Base-by-base conservation (phyloP, 2,888 invertebrate species). In the Dryadula phaetusa region DNA sequence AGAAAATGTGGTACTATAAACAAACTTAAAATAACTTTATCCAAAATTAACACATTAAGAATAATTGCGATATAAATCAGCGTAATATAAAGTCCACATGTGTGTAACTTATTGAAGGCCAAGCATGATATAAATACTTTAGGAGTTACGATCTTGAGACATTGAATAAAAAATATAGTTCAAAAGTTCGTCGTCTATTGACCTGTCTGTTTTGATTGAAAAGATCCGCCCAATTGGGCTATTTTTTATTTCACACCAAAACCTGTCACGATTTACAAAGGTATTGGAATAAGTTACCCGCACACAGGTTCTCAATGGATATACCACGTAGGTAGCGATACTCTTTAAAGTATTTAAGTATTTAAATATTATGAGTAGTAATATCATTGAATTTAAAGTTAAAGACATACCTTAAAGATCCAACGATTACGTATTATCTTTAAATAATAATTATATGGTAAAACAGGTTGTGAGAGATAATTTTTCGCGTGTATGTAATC, bases 151-250 rank as follows among this genome's bases (percentile, higher is more conserved):
- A 3, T 56, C 37, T 56, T 22, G 25, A 40, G n/a, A 56, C n/a
- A 40, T 22, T 16, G 5, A 22, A 40, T 28, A 66, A 68, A 69
- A 47, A 40, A 44, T 18, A 52, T 62, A 22, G 52, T 65, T 65
- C 58, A 62, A 65, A 49, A 53, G 61, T 65, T 68, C 42, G n/a
- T 25, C n/a, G 47, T 67, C 70, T 65, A 68, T 68, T 68, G 53
- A 68, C 60, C 60, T 70, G 68, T 65, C 68, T 28, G 53, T 32
- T 68, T 47, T 70, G 68, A 70, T 70, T 68, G 65, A 70, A 42
- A 49, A 46, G 65, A 46, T 46, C 52, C 70, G 68, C 70, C 70
- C 62, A 54, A 47, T 37, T 53, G 32, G 52, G 42, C 18, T 44
- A 66, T 70, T 70, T 63, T 65, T 68, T 68, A 62, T 56, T 34